A percentile compares a stretch with the other conserved stretches of the same genome.
Conservation (phyloP, 2,113 vertebrate genomes). For the Pluvialis apricaria region DNA sequence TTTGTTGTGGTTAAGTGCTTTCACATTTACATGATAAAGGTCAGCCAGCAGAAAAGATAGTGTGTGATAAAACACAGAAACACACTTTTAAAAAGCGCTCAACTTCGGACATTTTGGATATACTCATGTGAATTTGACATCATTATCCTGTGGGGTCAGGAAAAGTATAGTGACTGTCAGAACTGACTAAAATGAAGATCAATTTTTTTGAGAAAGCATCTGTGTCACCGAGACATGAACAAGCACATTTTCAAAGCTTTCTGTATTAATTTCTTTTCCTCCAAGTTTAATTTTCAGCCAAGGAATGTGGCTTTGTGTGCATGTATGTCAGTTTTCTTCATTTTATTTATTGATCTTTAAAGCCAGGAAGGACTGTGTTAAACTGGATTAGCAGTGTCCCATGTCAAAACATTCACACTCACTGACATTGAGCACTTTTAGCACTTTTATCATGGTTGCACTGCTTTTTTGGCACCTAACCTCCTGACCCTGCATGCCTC, state of each 20-base stretch:
- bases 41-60: conserved; percentile 26
- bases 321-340: neutral
- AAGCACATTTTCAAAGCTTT: neutral
- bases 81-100: neutral
- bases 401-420: neutral
- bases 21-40: conserved; percentile 49
- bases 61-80: conserved; percentile 12
- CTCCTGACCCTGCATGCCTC: neutral
- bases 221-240: neutral
- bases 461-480: neutral
- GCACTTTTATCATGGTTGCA: neutral
- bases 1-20: conserved; percentile 27
- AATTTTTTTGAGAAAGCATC: neutral
- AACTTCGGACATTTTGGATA: neutral
- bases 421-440: neutral
- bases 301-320: neutral
- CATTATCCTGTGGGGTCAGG: neutral
- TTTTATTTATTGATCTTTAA: neutral
- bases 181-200: neutral
- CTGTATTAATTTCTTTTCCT: neutral
- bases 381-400: neutral
- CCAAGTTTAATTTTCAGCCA: neutral
- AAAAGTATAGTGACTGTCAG: neutral
- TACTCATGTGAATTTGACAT: neutral
- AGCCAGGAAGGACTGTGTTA: neutral